Evolutionary conservation across 2,888 invertebrate genomes (phyloP), one percentile per base, ranked within the genome.

Genomic region (Chrysotoxum bicinctum): DNA sequence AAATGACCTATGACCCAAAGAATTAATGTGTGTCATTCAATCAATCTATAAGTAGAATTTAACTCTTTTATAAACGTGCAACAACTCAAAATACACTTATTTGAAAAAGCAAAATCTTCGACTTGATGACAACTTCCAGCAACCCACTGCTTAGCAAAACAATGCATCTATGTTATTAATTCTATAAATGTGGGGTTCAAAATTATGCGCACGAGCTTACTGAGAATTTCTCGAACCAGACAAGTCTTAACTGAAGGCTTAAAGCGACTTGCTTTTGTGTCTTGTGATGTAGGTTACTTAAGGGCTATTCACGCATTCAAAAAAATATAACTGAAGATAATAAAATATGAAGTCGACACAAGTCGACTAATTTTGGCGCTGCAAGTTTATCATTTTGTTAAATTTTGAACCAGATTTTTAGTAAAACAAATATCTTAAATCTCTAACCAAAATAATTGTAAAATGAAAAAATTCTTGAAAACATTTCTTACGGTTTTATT

Each of bases 111-210:
- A 62, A 21, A 23, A 62, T 43, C 9, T 26, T 26, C 19, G 19
- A 69, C 40, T 40, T 30, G 69, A 43, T 43, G 69, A 56, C 54
- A 70, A 43, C 37, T 56, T 40, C 30, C 23, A 19, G 40, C 40
- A 40, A 40, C 69, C 40, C 54, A 69, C 54, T 43, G 19, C 5
- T 12, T 12, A 26, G 9, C 3, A 26, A 69, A 50, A 69, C 69
- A 69, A 69, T 69, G 54, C 40, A 52, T 69, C 23, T 40, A 6
- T 5, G 12, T 7, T 30, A 19, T 10, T 16, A 5, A 16, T 54
- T 16, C 9, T 14, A 12, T 26, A 26, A 50, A 26, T 50, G 26
- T 26, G 23, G 50, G 8, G 5, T 48, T 4, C 0, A 7, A 45
- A 45, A 37, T 14, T 37, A 50, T 50, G 23, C 23, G 23, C 50